phyloP scores from a whole-genome alignment of 2,797 vertebrate species.

The Sylvia borin region DNA sequence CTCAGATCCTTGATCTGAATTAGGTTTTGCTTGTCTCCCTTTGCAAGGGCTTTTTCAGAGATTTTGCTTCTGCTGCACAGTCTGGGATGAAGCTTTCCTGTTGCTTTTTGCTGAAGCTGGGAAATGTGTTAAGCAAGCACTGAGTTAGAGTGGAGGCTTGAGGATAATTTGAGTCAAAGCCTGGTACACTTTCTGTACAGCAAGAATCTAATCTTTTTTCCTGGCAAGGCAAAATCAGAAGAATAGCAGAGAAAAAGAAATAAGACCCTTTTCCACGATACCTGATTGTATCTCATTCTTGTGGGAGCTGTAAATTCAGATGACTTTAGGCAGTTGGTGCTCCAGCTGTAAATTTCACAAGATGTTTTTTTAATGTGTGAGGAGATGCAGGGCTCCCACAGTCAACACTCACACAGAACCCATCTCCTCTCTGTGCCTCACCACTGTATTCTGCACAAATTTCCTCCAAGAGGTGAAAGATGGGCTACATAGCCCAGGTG shows the following conservation, averaged over 20 bases:
- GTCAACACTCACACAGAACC: not conserved
- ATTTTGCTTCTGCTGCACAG: not conserved
- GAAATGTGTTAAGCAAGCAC: not conserved
- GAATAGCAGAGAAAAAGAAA: not conserved
- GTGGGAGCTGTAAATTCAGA: not conserved
- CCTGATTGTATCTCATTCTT: not conserved
- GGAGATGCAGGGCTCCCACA: not conserved
- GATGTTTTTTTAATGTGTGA: not conserved
- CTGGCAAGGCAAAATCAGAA: not conserved
- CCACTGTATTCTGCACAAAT: not conserved
- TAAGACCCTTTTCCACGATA: not conserved
- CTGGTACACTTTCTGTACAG: not conserved
- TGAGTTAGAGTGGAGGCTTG: not conserved
- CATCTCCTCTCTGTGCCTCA: not conserved
- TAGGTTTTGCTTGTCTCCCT: not conserved
- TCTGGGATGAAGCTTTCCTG: not conserved
- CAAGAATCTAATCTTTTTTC: not conserved
- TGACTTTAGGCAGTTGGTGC: not conserved
- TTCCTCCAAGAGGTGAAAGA: not conserved
- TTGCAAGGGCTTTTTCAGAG: not conserved
- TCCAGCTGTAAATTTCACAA: not conserved
- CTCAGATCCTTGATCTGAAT: not conserved
- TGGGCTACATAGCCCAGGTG: not conserved
- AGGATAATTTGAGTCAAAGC: not conserved
- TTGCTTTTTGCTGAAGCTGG: not conserved